These are phyloP conservation scores for Ciona savignyi DNA, from an alignment of 23 tunicate genomes.

Conservation along the genomic window DNA sequence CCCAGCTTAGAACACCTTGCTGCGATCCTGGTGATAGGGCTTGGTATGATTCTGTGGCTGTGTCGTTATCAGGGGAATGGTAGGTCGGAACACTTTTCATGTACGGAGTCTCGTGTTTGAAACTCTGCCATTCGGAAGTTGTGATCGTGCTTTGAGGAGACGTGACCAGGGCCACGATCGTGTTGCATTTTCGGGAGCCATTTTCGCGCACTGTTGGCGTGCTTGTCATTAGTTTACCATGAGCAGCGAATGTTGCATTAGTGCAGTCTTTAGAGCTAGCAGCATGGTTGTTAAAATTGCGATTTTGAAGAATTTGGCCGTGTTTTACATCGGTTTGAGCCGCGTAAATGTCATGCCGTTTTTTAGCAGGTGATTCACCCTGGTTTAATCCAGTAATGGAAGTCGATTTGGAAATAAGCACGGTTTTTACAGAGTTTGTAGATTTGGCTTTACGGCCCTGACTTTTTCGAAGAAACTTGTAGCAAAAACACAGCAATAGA, in stretches of 20 bases:
- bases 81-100: background rate
- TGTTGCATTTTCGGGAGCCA: background rate
- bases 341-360: background rate
- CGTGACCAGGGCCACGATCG: conserved; percentile 5
- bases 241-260: background rate
- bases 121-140: background rate
- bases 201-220: conserved; percentile 15
- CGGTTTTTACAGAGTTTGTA: background rate
- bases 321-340: background rate
- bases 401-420: conserved; percentile 28
- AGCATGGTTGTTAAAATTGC: background rate
- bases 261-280: background rate
- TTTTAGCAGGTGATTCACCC: background rate
- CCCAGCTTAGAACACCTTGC: background rate
- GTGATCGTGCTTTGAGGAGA: conserved; percentile 21
- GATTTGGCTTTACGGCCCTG: background rate
- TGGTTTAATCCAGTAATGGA: conserved; percentile 30
- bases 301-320: background rate
- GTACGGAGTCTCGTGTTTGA: background rate
- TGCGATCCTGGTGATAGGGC: background rate
- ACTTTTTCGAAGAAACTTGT: background rate
- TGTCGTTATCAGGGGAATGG: background rate
- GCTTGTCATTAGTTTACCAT: conserved; percentile 14
- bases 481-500: conserved; percentile 4
- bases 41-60: background rate